Base-by-base conservation (phyloP, 1,140 invertebrate genomes). In the Hyles euphorbiae region DNA sequence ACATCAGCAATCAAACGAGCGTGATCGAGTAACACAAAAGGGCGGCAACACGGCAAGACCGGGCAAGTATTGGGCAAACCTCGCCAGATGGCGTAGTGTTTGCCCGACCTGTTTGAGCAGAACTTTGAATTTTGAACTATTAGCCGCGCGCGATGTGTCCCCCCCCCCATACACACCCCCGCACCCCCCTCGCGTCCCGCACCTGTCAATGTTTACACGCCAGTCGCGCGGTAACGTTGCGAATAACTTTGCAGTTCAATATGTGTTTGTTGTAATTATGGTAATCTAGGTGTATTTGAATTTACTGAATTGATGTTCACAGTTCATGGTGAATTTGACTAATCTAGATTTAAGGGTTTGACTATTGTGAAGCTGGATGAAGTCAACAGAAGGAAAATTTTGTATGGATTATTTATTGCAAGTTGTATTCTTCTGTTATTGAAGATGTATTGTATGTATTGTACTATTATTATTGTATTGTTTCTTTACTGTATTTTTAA, bases 41-140 rank as follows among this genome's bases (percentile, higher is more conserved):
- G 70, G 62, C 45, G 45, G 45, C 34, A 44, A 22, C 46, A 47
- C 58, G 61, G 43, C 63, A 70, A 73, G 72, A 66, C 62, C 56
- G 44, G 64, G 61, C 65, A 57, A 69, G 70, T 69, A 72, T 70
- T 65, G 70, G 65, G 65, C 71, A 75, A 78, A 78, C 70, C 66
- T 60, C 72, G 81, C 76, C 83, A 87, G 83, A 87, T 87, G 82
- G 78, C 76, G 68, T 78, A 85, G 81, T 85, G 82, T 85, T 85
- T 87, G 70, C 74, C 59, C 70, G 66, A 66, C 63, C 67, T 78
- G 70, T 82, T 83, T 69, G 70, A 79, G 73, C 63, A 71, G 61
- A 78, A 83, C 72, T 86, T 86, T 84, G 83, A 84, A 83, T 84
- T 87, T 82, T 76, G 68, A 87, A 84, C 83, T 84, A 81, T 81